Percentiles rank a stretch among this genome's conserved stretches.
Conservation (phyloP, 2,888 invertebrate genomes). For the Philereme transversata region DNA sequence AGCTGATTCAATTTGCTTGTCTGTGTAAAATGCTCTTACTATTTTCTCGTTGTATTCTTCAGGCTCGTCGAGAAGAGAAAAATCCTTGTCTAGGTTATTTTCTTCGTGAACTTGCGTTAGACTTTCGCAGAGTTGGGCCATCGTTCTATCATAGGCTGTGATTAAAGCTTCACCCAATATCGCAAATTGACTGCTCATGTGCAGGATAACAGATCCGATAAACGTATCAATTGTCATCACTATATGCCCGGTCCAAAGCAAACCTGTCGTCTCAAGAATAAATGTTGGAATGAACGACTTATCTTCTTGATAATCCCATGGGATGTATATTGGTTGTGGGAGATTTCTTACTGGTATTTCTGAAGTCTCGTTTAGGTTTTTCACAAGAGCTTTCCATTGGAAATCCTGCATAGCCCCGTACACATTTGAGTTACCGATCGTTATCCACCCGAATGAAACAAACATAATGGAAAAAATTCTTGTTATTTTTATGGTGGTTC, state of each 20-base stretch:
- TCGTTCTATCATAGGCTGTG: conserved; percentile 68
- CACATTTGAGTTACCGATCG: conserved; percentile 68
- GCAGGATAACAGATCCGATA: conserved; percentile 72
- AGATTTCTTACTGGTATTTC: conserved; percentile 59
- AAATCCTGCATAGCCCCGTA: conserved; percentile 71
- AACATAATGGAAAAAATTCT: conserved; percentile 66
- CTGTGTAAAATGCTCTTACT: conserved; percentile 52
- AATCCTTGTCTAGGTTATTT: neutral
- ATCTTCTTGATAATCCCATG: conserved; percentile 73
- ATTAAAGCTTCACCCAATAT: conserved; percentile 67
- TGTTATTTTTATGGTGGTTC: conserved; percentile 58
- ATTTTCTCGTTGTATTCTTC: conserved; percentile 53
- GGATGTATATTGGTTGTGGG: conserved; percentile 76
- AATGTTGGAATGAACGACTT: conserved; percentile 65
- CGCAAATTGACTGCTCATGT: conserved; percentile 73
- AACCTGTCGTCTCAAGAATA: conserved; percentile 67
- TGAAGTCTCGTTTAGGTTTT: conserved; percentile 55
- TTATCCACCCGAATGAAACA: conserved; percentile 75
- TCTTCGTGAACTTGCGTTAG: conserved; percentile 38
- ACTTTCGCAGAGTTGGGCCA: conserved; percentile 48
- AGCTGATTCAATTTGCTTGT: conserved; percentile 60
- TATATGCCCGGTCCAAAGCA: conserved; percentile 78
- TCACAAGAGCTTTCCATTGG: conserved; percentile 63
- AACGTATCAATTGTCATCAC: conserved; percentile 78
- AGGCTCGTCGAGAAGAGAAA: conserved; percentile 21